These are phyloP conservation scores for Boleophthalmus pectinirostris DNA, from an alignment of 2,113 vertebrate genomes.

Conservation along the genomic window DNA sequence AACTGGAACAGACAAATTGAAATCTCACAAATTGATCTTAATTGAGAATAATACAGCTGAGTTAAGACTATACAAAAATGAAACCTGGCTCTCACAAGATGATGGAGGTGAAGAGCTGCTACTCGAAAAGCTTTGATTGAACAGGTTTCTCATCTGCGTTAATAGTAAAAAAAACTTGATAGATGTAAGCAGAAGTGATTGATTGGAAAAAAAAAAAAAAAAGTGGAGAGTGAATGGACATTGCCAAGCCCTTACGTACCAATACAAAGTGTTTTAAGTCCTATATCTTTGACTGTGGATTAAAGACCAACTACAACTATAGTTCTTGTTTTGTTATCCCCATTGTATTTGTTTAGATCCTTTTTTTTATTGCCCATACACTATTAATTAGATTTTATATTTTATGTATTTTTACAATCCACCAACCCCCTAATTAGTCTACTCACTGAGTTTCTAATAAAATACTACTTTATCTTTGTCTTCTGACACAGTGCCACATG, in stretches of 20 bases:
- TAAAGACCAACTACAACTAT: constrained; percentile 30
- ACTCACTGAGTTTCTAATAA: no score
- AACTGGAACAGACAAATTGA: neutral
- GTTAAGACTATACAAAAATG: neutral
- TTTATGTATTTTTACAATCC: no score
- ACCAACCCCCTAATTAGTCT: no score
- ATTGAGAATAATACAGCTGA: neutral
- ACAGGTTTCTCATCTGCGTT: constrained; percentile 12
- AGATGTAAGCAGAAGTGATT: constrained; percentile 27
- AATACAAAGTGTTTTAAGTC: constrained; percentile 36
- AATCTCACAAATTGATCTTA: neutral
- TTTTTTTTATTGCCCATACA: no score
- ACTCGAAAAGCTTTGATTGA: neutral
- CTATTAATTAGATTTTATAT: no score
- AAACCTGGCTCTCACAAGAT: neutral
- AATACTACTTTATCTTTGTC: no score
- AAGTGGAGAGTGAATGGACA: constrained; percentile 4
- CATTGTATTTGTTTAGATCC: no score
- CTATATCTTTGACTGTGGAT: constrained; percentile 33
- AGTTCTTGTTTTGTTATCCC: no score
- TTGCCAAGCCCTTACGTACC: constrained; percentile 13
- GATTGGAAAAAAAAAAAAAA: constrained; percentile 23
- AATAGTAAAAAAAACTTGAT: constrained; percentile 9
- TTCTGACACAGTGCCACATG: no score
- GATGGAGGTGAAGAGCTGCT: neutral